Evolutionary conservation across 2,113 vertebrate genomes (phyloP).

Genomic region (Leptobrachium leishanense): DNA sequence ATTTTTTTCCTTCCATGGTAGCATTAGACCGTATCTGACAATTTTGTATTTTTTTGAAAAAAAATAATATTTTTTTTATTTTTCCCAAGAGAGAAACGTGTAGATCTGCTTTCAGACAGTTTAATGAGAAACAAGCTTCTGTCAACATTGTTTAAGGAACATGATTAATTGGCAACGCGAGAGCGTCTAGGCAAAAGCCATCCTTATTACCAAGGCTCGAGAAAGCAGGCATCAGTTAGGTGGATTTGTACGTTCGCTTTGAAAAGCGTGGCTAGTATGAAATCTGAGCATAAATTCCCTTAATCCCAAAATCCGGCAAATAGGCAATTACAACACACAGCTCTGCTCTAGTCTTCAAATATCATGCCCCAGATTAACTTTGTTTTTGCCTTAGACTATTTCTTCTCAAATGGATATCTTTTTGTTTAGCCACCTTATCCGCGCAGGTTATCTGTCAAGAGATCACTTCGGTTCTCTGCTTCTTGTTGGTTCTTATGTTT

Average conservation of each 20-base stretch:
- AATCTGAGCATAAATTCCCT: conserved; percentile 25
- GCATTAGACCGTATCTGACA: not conserved
- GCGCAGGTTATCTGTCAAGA: too few species aligned
- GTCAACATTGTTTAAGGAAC: conserved; percentile 54
- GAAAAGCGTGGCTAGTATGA: conserved; percentile 23
- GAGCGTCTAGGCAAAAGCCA: conserved; percentile 31
- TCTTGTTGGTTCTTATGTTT: too few species aligned
- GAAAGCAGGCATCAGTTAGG: conserved; percentile 8
- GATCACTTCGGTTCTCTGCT: too few species aligned
- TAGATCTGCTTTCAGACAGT: conserved; percentile 59
- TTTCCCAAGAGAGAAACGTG: conserved; percentile 59
- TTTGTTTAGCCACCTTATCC: not conserved
- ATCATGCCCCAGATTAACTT: conserved; percentile 25
- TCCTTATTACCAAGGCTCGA: conserved; percentile 27
- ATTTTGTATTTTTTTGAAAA: conserved; percentile 61
- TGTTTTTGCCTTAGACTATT: conserved; percentile 23
- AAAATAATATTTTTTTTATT: conserved; percentile 66
- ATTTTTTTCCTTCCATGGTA: too few species aligned
- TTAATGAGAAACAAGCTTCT: conserved; percentile 67
- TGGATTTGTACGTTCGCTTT: conserved; percentile 26
- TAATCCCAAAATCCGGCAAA: conserved; percentile 28
- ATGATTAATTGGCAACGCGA: conserved; percentile 57
- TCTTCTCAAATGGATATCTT: not conserved
- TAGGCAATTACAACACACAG: conserved; percentile 8
- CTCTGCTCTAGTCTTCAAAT: conserved; percentile 11